Base-by-base conservation (phyloP, 2,888 invertebrate genomes). In the Nasonovia ribisnigri region DNA sequence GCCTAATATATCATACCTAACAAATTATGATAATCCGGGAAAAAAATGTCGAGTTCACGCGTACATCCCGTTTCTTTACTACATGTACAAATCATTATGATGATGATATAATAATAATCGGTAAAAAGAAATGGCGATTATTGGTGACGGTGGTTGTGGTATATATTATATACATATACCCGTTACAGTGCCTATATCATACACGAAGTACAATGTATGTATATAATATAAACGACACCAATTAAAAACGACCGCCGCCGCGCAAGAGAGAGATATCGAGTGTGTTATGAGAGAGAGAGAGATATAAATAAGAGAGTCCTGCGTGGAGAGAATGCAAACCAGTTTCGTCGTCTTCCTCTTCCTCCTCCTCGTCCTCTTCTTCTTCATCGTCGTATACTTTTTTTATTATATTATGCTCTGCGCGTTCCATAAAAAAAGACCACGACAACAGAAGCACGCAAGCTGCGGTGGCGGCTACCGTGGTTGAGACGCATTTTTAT, bases 311-410 rank as follows among this genome's bases (percentile, higher is more conserved):
- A 87, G 60, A 87, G 77, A 87, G 77, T 77, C 36, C 60, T 46
- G 87, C 29, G 51, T n/a, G 29, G 84, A 54, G 90, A 84, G 90
- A 90, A 93, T 67, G 93, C 90, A 93, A 93, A 93, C 93, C 93
- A 93, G 93, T 93, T 93, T 93, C 42, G 84, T 90, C 36, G 84
- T 93, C 90, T n/a, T n/a, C n/a, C n/a, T n/a, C n/a, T n/a, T n/a
- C n/a, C n/a, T n/a, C n/a, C n/a, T n/a, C n/a, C n/a, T 93, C 42
- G 84, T 90, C 36, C 57, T 93, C 90, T 84, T 89, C 57, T 46
- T 67, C 54, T 42, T 88, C n/a, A 13, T 54, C 13, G n/a, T 77
- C 77, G 20, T 36, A 77, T 77, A 36, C 77, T 77, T 77, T 77
- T n/a, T 77, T 77, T 77, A 29, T 67, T 77, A 77, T 77, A 20